phyloP scores from a whole-genome alignment of 2,113 vertebrate species.

The Mugil cephalus region DNA sequence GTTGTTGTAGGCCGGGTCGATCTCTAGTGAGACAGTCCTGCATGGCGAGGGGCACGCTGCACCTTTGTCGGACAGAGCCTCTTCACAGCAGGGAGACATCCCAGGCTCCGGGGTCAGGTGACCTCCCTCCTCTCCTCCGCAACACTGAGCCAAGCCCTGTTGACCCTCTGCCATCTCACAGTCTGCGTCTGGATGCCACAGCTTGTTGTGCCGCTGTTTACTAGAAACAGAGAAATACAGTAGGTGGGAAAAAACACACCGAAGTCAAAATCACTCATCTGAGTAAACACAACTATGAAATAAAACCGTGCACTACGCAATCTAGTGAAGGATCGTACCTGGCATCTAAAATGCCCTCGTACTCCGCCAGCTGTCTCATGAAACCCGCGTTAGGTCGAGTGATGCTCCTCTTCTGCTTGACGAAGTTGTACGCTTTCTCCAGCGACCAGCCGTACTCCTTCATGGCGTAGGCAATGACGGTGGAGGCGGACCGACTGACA shows the following conservation, averaged over 20 bases:
- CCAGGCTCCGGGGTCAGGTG: constrained; percentile 72
- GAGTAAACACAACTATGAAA: neutral
- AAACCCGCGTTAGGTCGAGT: constrained; percentile 93
- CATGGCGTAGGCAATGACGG: constrained; percentile 97
- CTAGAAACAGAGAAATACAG: constrained; percentile 74
- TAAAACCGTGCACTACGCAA: neutral
- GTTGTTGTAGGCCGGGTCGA: constrained; percentile 84
- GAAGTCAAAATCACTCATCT: neutral
- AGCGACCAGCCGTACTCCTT: constrained; percentile 96
- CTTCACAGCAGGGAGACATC: constrained; percentile 77
- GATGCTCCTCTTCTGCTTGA: constrained; percentile 94
- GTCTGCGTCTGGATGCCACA: constrained; percentile 92
- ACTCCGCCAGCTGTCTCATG: constrained; percentile 96
- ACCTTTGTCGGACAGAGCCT: constrained; percentile 71
- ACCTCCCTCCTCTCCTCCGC: constrained; percentile 68
- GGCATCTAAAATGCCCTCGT: constrained; percentile 96
- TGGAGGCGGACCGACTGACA: constrained; percentile 95
- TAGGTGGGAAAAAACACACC: neutral
- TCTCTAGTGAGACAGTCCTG: constrained; percentile 74
- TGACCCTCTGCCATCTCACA: constrained; percentile 80
- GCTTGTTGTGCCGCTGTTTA: constrained; percentile 97
- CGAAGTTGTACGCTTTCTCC: constrained; percentile 94
- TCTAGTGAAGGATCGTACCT: constrained; percentile 80
- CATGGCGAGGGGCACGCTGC: constrained; percentile 65
- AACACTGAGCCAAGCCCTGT: constrained; percentile 66